Evolutionary conservation across 2,113 vertebrate species (phyloP).

Genomic region (Alethe diademata): DNA sequence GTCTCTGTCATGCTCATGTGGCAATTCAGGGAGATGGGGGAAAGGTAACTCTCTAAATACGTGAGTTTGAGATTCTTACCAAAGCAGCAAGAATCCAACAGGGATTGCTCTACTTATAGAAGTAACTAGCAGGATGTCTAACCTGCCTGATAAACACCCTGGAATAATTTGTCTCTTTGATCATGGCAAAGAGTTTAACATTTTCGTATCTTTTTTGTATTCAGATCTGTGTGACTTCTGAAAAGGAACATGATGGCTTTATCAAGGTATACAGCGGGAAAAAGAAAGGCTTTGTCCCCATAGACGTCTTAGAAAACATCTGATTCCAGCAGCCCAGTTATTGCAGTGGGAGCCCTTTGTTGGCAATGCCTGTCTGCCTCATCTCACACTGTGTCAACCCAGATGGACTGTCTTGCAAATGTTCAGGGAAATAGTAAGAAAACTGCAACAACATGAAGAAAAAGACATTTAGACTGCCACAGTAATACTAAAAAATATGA

Average conservation of each 20-base stretch:
- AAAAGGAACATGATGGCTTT: slow-evolving; percentile 87
- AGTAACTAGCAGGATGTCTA: background rate
- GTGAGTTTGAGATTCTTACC: background rate
- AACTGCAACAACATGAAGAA: slow-evolving; percentile 49
- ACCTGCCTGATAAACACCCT: background rate
- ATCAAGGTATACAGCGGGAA: slow-evolving; percentile 91
- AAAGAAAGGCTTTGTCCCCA: slow-evolving; percentile 91
- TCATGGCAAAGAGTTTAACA: background rate
- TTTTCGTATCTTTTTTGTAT: slow-evolving; percentile 16
- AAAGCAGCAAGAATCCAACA: background rate
- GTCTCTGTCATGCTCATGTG: background rate
- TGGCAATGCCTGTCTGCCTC: slow-evolving; percentile 55
- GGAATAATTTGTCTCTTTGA: background rate
- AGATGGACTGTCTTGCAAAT: slow-evolving; percentile 62
- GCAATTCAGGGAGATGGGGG: background rate
- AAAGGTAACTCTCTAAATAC: background rate
- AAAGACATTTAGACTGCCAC: slow-evolving; percentile 38
- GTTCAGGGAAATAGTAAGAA: slow-evolving; percentile 56
- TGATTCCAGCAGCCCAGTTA: slow-evolving; percentile 71
- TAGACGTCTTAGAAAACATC: slow-evolving; percentile 88
- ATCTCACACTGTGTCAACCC: slow-evolving; percentile 67
- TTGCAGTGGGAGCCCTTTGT: slow-evolving; percentile 56
- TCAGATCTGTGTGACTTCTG: slow-evolving; percentile 91
- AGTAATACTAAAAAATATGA: slow-evolving; percentile 1
- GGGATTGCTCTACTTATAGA: background rate